Conservation (phyloP, 2,888 invertebrate species). For the Zootermopsis nevadensis region DNA sequence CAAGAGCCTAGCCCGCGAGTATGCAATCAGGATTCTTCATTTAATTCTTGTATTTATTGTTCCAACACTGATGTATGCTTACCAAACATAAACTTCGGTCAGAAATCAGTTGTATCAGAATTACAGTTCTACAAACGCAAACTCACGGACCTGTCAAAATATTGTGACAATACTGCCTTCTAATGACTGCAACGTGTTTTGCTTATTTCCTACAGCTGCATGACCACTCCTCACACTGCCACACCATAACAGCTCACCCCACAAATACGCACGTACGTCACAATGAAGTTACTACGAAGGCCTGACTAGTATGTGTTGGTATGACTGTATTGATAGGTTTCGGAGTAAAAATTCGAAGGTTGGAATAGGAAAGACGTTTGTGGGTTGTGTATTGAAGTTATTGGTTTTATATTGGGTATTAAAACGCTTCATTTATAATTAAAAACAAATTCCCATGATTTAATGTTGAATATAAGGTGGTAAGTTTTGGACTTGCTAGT, state of each 20-base stretch:
- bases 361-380: neutral
- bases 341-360: neutral
- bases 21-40: neutral
- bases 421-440: neutral
- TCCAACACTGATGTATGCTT: neutral
- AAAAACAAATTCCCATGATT: neutral
- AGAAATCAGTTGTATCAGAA: neutral
- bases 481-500: neutral
- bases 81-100: neutral
- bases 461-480: neutral
- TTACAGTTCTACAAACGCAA: neutral
- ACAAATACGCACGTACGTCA: neutral
- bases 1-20: neutral
- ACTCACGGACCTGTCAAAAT: slow-evolving; percentile 34
- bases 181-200: neutral
- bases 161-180: slow-evolving; percentile 35
- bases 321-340: neutral
- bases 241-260: neutral
- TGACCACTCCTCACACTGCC: slow-evolving; percentile 22
- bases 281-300: neutral
- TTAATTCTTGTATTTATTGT: neutral
- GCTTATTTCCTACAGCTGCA: slow-evolving; percentile 27
- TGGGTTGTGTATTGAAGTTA: neutral
- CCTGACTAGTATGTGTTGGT: neutral
- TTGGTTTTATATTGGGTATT: neutral